Conservation (phyloP, 1,140 invertebrate genomes). For the Anthonomus grandis region DNA sequence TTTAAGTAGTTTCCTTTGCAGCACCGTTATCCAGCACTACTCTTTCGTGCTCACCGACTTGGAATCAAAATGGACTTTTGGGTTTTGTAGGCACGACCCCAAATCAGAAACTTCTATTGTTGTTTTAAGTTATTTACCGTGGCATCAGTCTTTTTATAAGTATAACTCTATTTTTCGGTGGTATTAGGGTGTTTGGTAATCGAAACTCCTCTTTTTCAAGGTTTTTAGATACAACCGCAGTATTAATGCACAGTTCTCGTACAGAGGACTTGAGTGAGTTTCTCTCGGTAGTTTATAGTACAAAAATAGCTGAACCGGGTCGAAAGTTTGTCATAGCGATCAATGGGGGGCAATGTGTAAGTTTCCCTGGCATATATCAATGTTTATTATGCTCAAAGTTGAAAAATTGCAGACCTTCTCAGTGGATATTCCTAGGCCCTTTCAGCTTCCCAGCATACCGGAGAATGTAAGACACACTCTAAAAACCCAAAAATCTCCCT, state of each 20-base stretch:
- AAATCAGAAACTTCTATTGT: slow-evolving; percentile 74
- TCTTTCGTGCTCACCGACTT: slow-evolving; percentile 91
- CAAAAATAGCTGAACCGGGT: slow-evolving; percentile 43
- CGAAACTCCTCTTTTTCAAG: slow-evolving; percentile 33
- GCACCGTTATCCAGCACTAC: slow-evolving; percentile 74
- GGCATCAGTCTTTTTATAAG: slow-evolving; percentile 95
- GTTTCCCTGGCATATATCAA: slow-evolving; percentile 11
- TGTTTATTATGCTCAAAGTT: not conserved
- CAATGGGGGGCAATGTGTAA: slow-evolving; percentile 46
- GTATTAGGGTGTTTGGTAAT: too few species aligned
- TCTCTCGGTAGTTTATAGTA: slow-evolving; percentile 41
- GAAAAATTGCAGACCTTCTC: slow-evolving; percentile 63
- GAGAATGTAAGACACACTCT: slow-evolving; percentile 77
- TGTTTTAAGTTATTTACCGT: slow-evolving; percentile 82
- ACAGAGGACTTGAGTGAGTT: slow-evolving; percentile 47
- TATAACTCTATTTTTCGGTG: too few species aligned
- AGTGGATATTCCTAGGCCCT: slow-evolving; percentile 73
- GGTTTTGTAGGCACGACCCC: slow-evolving; percentile 89
- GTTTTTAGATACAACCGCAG: slow-evolving; percentile 48
- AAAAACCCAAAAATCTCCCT: not conserved
- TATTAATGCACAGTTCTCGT: slow-evolving; percentile 46
- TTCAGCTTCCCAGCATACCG: slow-evolving; percentile 86
- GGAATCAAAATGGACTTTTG: slow-evolving; percentile 94
- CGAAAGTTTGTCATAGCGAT: slow-evolving; percentile 42
- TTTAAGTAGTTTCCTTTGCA: slow-evolving; percentile 51